Evolutionary conservation across 2,888 invertebrate species (phyloP).

Genomic region (Mythimna ferrago): DNA sequence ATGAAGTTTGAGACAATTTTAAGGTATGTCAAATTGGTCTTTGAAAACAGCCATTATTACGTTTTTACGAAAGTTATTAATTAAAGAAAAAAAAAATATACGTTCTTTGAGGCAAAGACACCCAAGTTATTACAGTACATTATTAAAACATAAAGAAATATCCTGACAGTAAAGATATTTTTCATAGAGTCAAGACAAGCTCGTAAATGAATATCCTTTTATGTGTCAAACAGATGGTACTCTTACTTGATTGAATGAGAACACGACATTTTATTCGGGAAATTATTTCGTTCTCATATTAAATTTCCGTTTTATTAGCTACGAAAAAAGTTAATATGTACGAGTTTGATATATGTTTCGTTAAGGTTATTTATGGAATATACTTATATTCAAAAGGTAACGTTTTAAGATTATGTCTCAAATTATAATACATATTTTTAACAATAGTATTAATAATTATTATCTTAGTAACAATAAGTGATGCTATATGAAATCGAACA

Average conservation of each 20-base stretch:
- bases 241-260: slow-evolving; percentile 49
- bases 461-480: no score
- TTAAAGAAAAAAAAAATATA: background rate
- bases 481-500: no score
- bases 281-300: slow-evolving; percentile 50
- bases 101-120: background rate
- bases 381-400: background rate
- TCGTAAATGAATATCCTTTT: slow-evolving; percentile 52
- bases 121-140: background rate
- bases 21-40: background rate
- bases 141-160: slow-evolving; percentile 25
- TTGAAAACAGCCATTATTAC: no score
- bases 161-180: slow-evolving; percentile 38
- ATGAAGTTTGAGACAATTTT: background rate
- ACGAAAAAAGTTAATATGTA: slow-evolving; percentile 30
- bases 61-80: background rate
- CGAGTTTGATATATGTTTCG: background rate
- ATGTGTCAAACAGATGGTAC: slow-evolving; percentile 48
- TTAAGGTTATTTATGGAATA: slow-evolving; percentile 7
- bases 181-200: slow-evolving; percentile 19
- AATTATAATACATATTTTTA: no score
- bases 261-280: slow-evolving; percentile 41
- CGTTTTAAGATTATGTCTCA: no score
- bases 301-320: slow-evolving; percentile 50
- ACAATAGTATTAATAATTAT: no score